Conservation (phyloP, 2,113 vertebrate genomes). For the Porphyrio hochstetteri region DNA sequence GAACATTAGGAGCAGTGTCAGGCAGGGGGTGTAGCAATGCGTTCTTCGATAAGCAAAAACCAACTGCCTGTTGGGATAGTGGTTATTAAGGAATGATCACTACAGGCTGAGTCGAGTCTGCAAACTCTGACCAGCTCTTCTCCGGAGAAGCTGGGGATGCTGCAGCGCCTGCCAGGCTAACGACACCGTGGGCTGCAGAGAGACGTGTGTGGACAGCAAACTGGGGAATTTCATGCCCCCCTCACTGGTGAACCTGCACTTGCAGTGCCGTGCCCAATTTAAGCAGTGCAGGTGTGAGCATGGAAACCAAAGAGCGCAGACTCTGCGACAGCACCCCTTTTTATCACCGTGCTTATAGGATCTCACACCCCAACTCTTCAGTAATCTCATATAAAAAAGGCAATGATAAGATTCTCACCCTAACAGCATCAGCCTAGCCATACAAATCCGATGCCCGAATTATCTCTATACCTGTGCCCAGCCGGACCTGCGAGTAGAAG, state of each 20-base stretch:
- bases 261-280: no score
- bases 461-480: no score
- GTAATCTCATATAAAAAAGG: not conserved
- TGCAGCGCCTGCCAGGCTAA: not conserved
- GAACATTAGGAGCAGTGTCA: no score
- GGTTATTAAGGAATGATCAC: no score
- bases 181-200: not conserved
- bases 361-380: not conserved
- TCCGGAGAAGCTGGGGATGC: no score
- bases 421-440: not conserved
- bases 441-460: no score
- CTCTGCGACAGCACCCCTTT: not conserved
- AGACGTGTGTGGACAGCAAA: not conserved
- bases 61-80: no score
- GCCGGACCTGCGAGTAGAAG: no score
- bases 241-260: not conserved
- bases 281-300: not conserved
- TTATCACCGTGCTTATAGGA: not conserved
- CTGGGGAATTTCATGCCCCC: not conserved
- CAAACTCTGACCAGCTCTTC: no score
- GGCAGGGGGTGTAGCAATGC: no score
- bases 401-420: not conserved
- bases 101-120: no score
- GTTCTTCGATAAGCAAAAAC: no score
- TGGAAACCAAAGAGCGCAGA: not conserved